Base-by-base conservation (phyloP, 2,113 vertebrate genomes). In the Maylandia zebra region DNA sequence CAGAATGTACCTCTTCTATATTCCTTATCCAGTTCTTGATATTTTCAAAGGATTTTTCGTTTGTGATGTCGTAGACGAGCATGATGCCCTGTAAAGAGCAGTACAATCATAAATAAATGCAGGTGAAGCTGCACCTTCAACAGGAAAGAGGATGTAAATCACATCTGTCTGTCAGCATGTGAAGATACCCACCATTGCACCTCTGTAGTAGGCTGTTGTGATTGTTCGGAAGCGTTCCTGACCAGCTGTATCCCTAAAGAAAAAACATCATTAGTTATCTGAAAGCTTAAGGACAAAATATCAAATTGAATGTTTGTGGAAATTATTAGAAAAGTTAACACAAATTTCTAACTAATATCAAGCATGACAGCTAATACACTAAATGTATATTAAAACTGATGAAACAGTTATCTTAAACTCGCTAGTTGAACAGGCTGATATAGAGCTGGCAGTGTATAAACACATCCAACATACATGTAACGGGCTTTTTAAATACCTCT, bases 11-110 rank as follows among this genome's bases (percentile, higher is more conserved):
- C 97, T 99, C 98, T 89, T 99, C 98, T 6, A 99, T 99, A 85
- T 99, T 99, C 84, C 98, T 96, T 92, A 99, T 98, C 98, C 98
- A 99, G 94, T 99, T 99, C 94, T 98, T 98, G 94, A 99, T 99
- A 78, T 99, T 99, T 50, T 99, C 98, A 66, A 99, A 99, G 13
- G 98, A 99, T 82, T 99, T 99, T 87, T 99, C 98, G 1, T 98
- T 99, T 93, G 98, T 99, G 95, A 99, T 99, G 95, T 99, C 98
- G 2, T 99, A 99, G 74, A 99, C 98, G 19, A 99, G 95, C 98
- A 99, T 99, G 91, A 99, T 99, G 85, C 98, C 98, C 98, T 99
- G 22, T 8, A 64, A 81, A 38, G 4, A 12, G 22, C 2, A 55
- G 5, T 2, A 78, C 43, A 3, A 34, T 57, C 2, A 85, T 13